A percentile compares a stretch with the other conserved stretches of the same genome.
These are phyloP conservation scores for Rhagoletis pomonella DNA, from an alignment of 1,140 invertebrate genomes.

Conservation along the genomic window DNA sequence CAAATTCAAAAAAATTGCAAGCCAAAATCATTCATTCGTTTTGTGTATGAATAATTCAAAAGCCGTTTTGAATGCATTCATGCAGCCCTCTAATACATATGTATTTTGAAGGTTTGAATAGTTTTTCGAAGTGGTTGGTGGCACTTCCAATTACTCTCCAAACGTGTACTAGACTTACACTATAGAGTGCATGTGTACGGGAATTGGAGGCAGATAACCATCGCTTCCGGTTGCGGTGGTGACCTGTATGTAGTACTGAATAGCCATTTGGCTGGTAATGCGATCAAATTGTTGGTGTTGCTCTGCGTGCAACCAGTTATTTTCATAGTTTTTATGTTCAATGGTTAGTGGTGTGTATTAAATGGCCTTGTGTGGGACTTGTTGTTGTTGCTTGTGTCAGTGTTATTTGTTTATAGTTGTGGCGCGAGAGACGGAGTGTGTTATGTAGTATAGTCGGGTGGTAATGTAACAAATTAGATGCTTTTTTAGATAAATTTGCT, in stretches of 20 bases:
- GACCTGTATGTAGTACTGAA: slow-evolving; percentile 28
- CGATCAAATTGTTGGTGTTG: slow-evolving; percentile 34
- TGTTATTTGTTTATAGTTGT: background rate
- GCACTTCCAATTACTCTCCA: background rate
- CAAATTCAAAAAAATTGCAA: too few relatives aligned
- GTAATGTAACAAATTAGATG: background rate
- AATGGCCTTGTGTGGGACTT: slow-evolving; percentile 27
- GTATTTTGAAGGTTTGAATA: background rate
- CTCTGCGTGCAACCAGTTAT: slow-evolving; percentile 24
- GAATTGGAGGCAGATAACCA: slow-evolving; percentile 44
- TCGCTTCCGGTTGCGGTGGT: slow-evolving; percentile 41
- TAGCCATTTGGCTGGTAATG: slow-evolving; percentile 34
- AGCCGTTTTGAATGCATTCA: too few relatives aligned
- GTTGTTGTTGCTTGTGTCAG: background rate
- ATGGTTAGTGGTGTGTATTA: slow-evolving; percentile 52
- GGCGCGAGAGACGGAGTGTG: background rate
- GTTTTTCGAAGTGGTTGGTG: background rate
- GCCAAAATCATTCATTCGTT: too few relatives aligned
- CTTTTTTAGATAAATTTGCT: slow-evolving; percentile 32
- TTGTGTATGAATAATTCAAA: too few relatives aligned
- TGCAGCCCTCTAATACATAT: background rate
- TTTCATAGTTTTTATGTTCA: slow-evolving; percentile 19
- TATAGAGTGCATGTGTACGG: slow-evolving; percentile 32
- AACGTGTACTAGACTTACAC: slow-evolving; percentile 2
- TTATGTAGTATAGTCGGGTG: background rate